Percentiles rank a stretch among this genome's conserved stretches.
Conservation (phyloP, 2,888 invertebrate species). For the Germaria angustata region DNA sequence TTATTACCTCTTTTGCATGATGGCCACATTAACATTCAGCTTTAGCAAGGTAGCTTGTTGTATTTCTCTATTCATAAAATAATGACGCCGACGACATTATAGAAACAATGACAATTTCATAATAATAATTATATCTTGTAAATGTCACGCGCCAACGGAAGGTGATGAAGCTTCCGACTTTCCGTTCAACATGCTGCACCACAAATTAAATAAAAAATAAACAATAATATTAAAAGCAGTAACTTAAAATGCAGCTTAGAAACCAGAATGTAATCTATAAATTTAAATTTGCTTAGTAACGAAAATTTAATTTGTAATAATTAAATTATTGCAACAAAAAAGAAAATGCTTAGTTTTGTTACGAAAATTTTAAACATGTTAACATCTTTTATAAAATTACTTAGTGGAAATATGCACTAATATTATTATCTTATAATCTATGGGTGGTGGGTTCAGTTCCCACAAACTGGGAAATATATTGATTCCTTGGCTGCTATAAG, state of each 20-base stretch:
- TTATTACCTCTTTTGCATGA: neutral
- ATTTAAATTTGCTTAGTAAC: neutral
- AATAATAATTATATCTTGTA: constrained; percentile 2
- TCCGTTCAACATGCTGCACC: constrained; percentile 1
- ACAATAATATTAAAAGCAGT: neutral
- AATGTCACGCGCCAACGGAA: constrained; percentile 44
- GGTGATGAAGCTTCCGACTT: constrained; percentile 32
- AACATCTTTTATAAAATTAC: neutral
- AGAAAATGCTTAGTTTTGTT: too few species aligned
- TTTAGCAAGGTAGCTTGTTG: neutral
- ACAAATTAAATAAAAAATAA: neutral
- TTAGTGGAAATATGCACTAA: too few species aligned
- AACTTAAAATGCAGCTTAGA: too few species aligned
- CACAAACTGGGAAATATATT: too few species aligned
- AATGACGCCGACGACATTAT: neutral
- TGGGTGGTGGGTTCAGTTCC: too few species aligned
- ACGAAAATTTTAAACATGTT: too few species aligned
- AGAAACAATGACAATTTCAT: constrained; percentile 1
- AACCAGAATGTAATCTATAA: too few species aligned
- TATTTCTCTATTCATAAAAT: neutral
- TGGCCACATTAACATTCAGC: neutral
- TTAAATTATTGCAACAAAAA: too few species aligned
- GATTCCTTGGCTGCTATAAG: too few species aligned
- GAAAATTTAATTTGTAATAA: neutral
- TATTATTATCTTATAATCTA: too few species aligned